Base-by-base conservation (phyloP, 2,888 invertebrate genomes). In the Mimachlamys varia region DNA sequence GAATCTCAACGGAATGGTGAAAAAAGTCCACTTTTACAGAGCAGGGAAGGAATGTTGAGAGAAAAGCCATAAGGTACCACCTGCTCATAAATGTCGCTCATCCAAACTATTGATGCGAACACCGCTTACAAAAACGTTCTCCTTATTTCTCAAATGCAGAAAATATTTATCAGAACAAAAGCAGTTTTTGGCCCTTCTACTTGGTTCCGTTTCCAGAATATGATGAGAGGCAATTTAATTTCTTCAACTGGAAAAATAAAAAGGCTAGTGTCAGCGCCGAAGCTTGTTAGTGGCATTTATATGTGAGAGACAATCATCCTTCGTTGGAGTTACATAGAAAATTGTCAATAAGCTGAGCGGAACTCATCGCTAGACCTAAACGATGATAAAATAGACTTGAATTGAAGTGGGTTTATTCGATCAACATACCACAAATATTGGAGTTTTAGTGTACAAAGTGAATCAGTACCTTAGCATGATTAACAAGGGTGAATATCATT, bases 41-140 rank as follows among this genome's bases (percentile, higher is more conserved):
- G 27, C 76, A 76, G 27, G 33, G 33, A 76, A 76, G 76, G 33
- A 76, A 33, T 76, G 19, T 15, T 0, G 12, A 76, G 33, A 33
- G 76, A 76, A 76, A 33, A 76, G 33, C 76, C 33, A 33, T 27
- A 12, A 76, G 76, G 76, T 76, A 33, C 33, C 76, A 76, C 76
- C 76, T 76, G 76, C 76, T 76, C 76, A 27, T 76, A 33, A 76
- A 76, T 13, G 76, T 76, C 76, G 22, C 76, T 76, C 76, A 76
- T 1, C 33, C 76, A 76, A 33, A 76, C 76, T 7, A 17, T 12
- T 19, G 76, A 76, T 27, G 76, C 10, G 10, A 76, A 33, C 33
- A 33, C 33, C 17, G 33, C 33, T 76, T 76, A 76, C 33, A 76
- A 76, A 76, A 76, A 76, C 33, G 12, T 76, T 76, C 17, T 33